Evolutionary conservation across 2,888 invertebrate species (phyloP), one percentile per base, ranked within the genome.

Genomic region (Bruchidius siliquastri): DNA sequence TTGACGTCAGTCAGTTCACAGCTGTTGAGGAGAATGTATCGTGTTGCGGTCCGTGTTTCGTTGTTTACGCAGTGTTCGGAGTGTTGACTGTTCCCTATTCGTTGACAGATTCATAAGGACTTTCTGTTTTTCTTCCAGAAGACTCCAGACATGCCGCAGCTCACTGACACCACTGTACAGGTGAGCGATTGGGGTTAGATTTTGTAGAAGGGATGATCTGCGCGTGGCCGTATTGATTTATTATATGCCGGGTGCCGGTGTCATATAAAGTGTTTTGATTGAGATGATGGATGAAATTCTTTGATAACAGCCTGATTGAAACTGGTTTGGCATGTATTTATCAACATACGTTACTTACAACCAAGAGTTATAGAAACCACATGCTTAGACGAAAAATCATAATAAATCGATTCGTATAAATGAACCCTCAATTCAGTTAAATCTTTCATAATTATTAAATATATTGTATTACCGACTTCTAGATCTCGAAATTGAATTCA

Each of bases 1-100:
- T 49, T 49, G 1, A 69, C 68, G 26, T 74, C 71, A 76, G 76
- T 76, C 66, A 72, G 76, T 76, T 74, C 71, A 70, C 68, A 74
- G 71, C 74, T 21, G 22, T 66, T 67, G 73, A 26, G 72, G 73
- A 69, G 71, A 69, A 71, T 73, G 73, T 49, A 49, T 49, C 49
- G 49, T 18, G 49, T 49, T 13, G 1, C 49, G 49, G 8, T 49
- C 13, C 49, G 49, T 49, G 49, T 49, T 49, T 13, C 18, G 8
- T 49, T 18, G 49, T 49, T 49, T 49, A 49, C 49, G 49, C 6
- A 8, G 73, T 68, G 73, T 73, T 69, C 72, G 68, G 67, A 8
- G 49, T 49, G 49, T 18, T 49, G 49, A 49, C 18, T 49, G 18
- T 49, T 49, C 18, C 49, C 49, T 13, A 4, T 1, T 49, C 49